Percentiles rank a stretch among this genome's conserved stretches.
Evolutionary conservation across 2,797 vertebrate species (phyloP).

Genomic region (Knipowitschia caucasica): DNA sequence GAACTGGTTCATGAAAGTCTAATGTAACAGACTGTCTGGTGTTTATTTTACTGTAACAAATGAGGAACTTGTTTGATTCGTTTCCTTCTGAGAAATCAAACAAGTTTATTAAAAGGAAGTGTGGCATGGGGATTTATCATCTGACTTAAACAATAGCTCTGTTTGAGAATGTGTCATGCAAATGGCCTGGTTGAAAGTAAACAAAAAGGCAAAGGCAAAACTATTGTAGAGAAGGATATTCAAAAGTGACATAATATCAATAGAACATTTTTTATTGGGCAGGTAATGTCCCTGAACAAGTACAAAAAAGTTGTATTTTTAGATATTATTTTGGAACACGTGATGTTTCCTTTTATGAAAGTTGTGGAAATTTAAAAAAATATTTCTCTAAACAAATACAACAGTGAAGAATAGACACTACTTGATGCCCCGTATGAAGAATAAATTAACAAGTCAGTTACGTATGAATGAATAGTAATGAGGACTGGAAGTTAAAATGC

Average conservation of each 20-base stretch:
- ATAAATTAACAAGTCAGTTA: too few relatives aligned
- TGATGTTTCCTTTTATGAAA: too few relatives aligned
- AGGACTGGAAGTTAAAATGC: neutral
- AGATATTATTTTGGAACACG: too few relatives aligned
- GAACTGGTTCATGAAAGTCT: neutral
- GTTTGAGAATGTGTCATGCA: neutral
- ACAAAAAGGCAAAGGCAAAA: slow-evolving; percentile 1
- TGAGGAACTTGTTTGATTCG: neutral
- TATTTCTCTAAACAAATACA: too few relatives aligned
- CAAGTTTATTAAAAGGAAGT: neutral
- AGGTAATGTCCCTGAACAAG: too few relatives aligned
- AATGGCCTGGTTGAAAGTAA: neutral
- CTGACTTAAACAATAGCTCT: neutral
- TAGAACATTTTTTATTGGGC: too few relatives aligned
- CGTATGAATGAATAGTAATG: neutral
- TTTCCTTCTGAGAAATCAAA: neutral
- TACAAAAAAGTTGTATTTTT: too few relatives aligned
- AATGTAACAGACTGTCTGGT: neutral
- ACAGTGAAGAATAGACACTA: too few relatives aligned
- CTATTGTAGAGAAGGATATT: neutral
- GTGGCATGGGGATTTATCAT: neutral
- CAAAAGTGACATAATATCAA: too few relatives aligned
- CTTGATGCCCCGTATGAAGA: too few relatives aligned
- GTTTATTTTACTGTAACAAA: neutral
- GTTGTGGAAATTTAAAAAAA: too few relatives aligned